Percentiles rank a stretch among this genome's conserved stretches.
Evolutionary conservation across 2,113 vertebrate species (phyloP).

Genomic region (Sinocyclocheilus rhinocerous): DNA sequence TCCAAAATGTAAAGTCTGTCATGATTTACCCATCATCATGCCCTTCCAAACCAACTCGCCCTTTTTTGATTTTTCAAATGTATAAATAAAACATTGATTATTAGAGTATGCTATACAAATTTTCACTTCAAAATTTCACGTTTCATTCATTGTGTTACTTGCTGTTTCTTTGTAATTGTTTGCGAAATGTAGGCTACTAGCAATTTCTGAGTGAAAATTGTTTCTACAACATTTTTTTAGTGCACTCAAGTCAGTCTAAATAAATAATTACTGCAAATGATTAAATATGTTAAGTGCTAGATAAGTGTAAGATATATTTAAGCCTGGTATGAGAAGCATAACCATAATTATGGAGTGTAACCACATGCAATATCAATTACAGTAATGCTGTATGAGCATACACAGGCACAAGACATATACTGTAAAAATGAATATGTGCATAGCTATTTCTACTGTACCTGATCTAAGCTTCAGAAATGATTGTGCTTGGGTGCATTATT

Average conservation of each 20-base stretch:
- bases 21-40: not conserved
- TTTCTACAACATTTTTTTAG: not conserved
- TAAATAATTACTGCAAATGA: not conserved
- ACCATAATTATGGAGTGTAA: not conserved
- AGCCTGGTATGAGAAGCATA: not conserved
- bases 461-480: not conserved
- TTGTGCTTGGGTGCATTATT: not conserved
- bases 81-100: too few species aligned
- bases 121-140: too few species aligned
- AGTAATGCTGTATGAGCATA: not conserved
- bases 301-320: not conserved
- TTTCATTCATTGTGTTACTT: too few species aligned
- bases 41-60: not conserved
- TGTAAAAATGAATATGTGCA: not conserved
- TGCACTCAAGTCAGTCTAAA: not conserved
- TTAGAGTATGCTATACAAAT: too few species aligned
- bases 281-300: not conserved
- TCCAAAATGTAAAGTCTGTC: not conserved
- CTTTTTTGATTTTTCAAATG: not conserved
- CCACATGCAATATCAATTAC: not conserved
- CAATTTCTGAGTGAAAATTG: too few species aligned
- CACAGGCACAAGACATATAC: not conserved
- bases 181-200: too few species aligned
- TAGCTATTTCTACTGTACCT: not conserved
- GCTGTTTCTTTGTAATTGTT: too few species aligned